Base-by-base conservation (phyloP, 1,140 invertebrate genomes). In the Steinernema feltiae region DNA sequence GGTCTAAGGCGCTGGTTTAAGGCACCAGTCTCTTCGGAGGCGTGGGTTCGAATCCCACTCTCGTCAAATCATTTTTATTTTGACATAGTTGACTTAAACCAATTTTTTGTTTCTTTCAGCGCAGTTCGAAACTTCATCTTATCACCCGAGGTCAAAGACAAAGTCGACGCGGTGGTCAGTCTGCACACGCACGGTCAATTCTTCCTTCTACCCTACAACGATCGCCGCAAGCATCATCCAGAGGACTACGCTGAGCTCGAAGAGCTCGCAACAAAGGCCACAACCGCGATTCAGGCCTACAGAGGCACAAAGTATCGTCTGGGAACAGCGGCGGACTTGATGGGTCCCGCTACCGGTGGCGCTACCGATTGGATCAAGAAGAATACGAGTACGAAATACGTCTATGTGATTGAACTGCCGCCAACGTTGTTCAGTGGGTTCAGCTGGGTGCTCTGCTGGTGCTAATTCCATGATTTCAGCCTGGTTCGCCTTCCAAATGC, bases 401-500 rank as follows among this genome's bases (percentile, higher is more conserved):
- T 85, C 1, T 84, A 85, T 73, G 82, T 83, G 1, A 71, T 84
- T n/a, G 83, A 84, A 74, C 72, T 84, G 35, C 83, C 83, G 0
- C 83, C 83, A 18, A 24, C 35, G 7, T 21, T 48, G 2, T 32
- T 31, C 69, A 78, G 80, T 32, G 73, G 18, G 31, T 77, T 31
- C 77, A 24, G 70, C 21, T 30, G n/a, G 27, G n/a, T 48, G 21
- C 53, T 75, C 18, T 69, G 15, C 24, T 74, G 69, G 17, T 70
- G 0, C 1, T 7, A 73, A 74, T 15, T 24, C 2, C 2, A 3
- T n/a, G n/a, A 29, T 81, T 78, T 12, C 75, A 82, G 80, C 82
- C 1, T 84, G 76, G 80, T 84, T 84, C 70, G 82, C 82, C 17
- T 84, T 84, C 78, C 83, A 84, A 82, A 84, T 84, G 76, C 84